phyloP scores from a whole-genome alignment of 1,140 invertebrate species.

The Pinna nobilis region DNA sequence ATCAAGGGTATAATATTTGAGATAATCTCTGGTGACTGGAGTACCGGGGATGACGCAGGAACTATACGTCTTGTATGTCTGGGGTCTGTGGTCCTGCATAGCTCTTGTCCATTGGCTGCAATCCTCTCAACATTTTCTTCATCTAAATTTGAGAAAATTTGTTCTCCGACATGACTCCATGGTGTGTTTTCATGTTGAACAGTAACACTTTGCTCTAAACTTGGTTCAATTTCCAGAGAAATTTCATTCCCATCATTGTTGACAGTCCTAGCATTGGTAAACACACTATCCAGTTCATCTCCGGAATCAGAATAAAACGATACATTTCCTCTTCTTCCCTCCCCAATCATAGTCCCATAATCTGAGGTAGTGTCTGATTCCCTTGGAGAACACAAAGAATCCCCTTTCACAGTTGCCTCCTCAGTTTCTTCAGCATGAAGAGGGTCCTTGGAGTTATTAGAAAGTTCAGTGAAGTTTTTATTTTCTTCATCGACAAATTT shows the following conservation, averaged over 20 bases:
- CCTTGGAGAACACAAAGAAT: constrained; percentile 26
- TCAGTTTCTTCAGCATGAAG: background rate
- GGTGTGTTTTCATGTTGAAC: background rate
- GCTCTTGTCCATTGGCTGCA: background rate
- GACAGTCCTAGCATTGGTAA: no score
- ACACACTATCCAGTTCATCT: constrained; percentile 26
- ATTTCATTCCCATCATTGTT: no score
- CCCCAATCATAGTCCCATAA: constrained; percentile 55
- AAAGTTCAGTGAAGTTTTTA: constrained; percentile 24
- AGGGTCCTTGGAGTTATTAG: background rate
- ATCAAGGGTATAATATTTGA: constrained; percentile 12
- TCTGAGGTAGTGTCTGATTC: constrained; percentile 56
- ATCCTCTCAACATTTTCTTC: constrained; percentile 13
- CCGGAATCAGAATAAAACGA: constrained; percentile 48
- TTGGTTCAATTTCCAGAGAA: no score
- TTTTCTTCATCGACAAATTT: constrained; percentile 34
- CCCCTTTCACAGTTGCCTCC: background rate
- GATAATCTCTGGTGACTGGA: background rate
- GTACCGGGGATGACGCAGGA: background rate
- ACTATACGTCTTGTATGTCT: background rate
- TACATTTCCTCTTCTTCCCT: constrained; percentile 43
- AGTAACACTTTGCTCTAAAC: background rate
- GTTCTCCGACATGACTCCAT: constrained; percentile 4
- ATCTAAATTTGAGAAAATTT: background rate
- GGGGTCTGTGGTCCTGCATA: background rate